Base-by-base conservation (phyloP, 2,113 vertebrate genomes). In the Rhynchopsitta pachyrhyncha region DNA sequence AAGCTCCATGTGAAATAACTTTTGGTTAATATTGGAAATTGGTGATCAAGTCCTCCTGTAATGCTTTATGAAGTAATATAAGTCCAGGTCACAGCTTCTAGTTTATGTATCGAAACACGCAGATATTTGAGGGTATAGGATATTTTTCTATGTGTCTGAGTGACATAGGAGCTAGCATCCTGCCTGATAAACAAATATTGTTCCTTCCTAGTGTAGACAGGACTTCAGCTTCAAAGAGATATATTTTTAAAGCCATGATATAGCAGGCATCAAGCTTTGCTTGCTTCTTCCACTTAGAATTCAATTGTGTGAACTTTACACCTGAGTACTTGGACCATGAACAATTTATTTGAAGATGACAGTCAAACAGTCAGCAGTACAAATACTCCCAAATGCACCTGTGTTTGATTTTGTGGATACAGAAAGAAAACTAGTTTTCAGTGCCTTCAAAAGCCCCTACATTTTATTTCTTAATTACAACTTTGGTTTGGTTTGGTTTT, bases 341-440 rank as follows among this genome's bases (percentile, higher is more conserved):
- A 81, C 93, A 89, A 87, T 93, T 84, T 81, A 86, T 96, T 93
- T 97, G 95, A 88, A 93, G 83, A 81, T 92, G 83, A 57, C 92
- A 93, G 64, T 95, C 92, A 95, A 96, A 46, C 39, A 74, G 66
- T 70, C 76, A 84, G 57, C 73, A 55, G 46, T 84, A 94, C 88
- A 90, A 96, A 93, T 71, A 90, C 64, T 95, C 84, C 28, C 76
- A 78, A 88, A 83, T 68, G 86, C 75, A 86, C 29, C 44, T 62
- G 59, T 12, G 9, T 74, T 82, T 82, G 66, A 49, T 86, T 92
- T 86, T 90, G 46, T 33, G 80, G 49, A 28, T 77, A 70, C 42
- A 50, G 64, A 53, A 93, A 13, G 19, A 79, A 74, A 86, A 64
- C 17, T 52, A 12, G 6, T 28, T 78, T 92, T 83, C 60, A 75